Percentiles rank a stretch among this genome's conserved stretches.
phyloP scores from a whole-genome alignment of 2,113 vertebrate species.

The Tenebrosternarchus preto region DNA sequence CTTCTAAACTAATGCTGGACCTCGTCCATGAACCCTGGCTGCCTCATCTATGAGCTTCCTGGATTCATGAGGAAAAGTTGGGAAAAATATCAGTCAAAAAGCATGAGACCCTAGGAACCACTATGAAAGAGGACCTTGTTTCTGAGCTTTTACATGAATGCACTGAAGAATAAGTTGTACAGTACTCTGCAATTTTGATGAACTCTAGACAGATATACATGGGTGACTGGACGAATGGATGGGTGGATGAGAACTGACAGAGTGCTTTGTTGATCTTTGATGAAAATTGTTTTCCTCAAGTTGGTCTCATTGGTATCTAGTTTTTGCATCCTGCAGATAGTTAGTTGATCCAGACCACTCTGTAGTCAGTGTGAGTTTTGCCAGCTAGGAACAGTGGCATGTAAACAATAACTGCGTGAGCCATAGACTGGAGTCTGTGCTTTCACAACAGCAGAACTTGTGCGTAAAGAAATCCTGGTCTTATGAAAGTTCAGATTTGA shows the following conservation, averaged over 20 bases:
- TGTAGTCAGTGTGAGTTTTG: background rate
- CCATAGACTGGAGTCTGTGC: background rate
- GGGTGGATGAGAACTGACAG: too few relatives aligned
- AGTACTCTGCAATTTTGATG: too few relatives aligned
- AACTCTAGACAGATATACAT: too few relatives aligned
- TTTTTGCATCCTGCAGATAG: background rate
- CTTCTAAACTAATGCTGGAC: background rate
- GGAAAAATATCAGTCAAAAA: background rate
- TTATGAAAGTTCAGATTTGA: background rate
- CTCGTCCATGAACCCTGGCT: background rate
- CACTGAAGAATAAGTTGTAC: too few relatives aligned
- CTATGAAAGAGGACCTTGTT: background rate
- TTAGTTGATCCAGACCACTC: background rate
- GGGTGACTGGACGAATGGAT: too few relatives aligned
- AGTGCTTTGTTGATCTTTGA: too few relatives aligned
- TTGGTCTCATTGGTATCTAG: slow-evolving; percentile 10
- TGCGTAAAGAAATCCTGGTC: slow-evolving; percentile 28
- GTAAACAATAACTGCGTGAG: background rate
- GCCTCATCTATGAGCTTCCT: background rate
- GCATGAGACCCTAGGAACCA: background rate
- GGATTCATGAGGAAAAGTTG: background rate
- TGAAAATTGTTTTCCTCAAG: too few relatives aligned
- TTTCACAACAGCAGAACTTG: slow-evolving; percentile 1
- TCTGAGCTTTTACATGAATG: background rate
- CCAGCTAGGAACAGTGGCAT: background rate